Evolutionary conservation across 2,888 invertebrate species (phyloP), one percentile per base, ranked within the genome.

Genomic region (Protodeltote pygarga): DNA sequence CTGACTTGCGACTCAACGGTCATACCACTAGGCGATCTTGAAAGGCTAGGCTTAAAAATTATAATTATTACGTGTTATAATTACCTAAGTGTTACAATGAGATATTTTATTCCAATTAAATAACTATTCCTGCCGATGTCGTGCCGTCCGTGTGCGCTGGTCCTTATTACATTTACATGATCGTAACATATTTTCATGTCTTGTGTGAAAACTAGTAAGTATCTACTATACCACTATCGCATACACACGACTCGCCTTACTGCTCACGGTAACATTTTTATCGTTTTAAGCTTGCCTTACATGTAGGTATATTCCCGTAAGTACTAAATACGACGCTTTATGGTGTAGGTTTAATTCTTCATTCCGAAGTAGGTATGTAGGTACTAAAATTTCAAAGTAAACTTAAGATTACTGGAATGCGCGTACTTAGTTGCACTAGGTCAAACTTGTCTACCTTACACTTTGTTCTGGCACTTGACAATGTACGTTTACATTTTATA

Each of bases 371-470:
- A 13, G n/a, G n/a, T n/a, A n/a, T n/a, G n/a, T n/a, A n/a, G n/a
- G n/a, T n/a, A n/a, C n/a, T 46, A 14, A 10, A 6, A 25, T 31
- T 31, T 35, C 55, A 46, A 51, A 27, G 46, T 44, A 45, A 35
- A 21, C 34, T 3, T 15, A 6, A n/a, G 21, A 10, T 29, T 3
- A 5, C 8, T 9, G 8, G n/a, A 25, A 31, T 29, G 38, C 29
- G 23, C 1, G 9, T 17, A 52, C 37, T 24, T 16, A 39, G 29
- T 53, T 57, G 48, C 15, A 5, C 5, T 46, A 38, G 21, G 21
- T 38, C 14, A 8, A 14, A 29, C 14, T 33, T 6, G 13, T 13
- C 20, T 4, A 20, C 20, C 8, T 5, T 15, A 5, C 11, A 13
- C 6, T 10, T 14, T 6, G 3, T 8, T 34, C n/a, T 9, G 6